These are phyloP conservation scores for Carpatolechia fugitivella DNA, from an alignment of 2,888 invertebrate genomes.

Conservation along the genomic window DNA sequence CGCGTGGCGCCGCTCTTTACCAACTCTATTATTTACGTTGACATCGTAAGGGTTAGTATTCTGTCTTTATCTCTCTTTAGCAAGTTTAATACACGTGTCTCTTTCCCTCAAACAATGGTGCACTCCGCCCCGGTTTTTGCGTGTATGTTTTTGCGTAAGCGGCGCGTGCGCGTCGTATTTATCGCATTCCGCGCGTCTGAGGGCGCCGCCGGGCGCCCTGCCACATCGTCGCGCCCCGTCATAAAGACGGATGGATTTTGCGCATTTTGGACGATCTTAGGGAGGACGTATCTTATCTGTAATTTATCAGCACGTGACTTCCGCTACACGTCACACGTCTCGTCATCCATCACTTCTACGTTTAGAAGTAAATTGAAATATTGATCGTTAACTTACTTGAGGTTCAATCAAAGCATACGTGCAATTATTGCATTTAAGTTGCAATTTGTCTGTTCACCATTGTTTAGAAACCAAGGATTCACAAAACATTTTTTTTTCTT, in stretches of 20 bases:
- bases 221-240: too few species aligned
- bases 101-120: background rate
- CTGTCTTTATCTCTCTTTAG: background rate
- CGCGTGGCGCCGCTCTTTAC: background rate
- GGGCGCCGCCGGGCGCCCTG: too few species aligned
- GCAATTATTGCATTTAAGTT: too few species aligned
- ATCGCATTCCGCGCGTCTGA: background rate
- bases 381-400: too few species aligned
- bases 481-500: too few species aligned
- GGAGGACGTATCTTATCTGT: background rate
- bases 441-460: too few species aligned
- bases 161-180: slow-evolving; percentile 2
- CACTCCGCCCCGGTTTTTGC: background rate
- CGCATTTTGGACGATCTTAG: too few species aligned
- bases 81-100: background rate
- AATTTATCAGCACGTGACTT: background rate
- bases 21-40: slow-evolving; percentile 1
- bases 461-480: too few species aligned
- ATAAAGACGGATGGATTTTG: background rate
- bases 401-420: too few species aligned
- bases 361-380: too few species aligned
- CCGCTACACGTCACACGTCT: background rate
- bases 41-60: background rate
- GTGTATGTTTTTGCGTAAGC: slow-evolving; percentile 2
- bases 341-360: background rate